Base-by-base conservation (phyloP, 2,113 vertebrate genomes). In the Eonycteris spelaea region DNA sequence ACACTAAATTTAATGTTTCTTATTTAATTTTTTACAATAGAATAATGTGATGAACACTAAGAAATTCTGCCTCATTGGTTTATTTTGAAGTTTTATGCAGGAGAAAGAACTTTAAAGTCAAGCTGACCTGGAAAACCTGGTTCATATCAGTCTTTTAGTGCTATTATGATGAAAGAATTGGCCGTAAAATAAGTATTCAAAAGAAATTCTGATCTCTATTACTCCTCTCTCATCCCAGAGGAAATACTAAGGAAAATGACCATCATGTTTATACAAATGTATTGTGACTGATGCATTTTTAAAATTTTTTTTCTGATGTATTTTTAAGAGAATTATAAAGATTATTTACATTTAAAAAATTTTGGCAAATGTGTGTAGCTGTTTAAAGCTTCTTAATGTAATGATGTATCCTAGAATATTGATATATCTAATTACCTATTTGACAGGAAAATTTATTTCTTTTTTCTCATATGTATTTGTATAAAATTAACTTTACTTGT, bases 161-260 rank as follows among this genome's bases (percentile, higher is more conserved):
- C 24, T 51, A 65, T 75, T 65, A 84, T 53, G 4, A 43, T 45
- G 11, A 45, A 94, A 89, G 7, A 55, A 45, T 38, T 68, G 68
- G 10, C 12, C 38, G 71, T 38, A 78, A 89, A 85, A 77, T 94
- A 90, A 83, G 24, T n/a, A 95, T 80, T 86, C 22, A 92, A 65
- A 75, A 80, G 38, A 92, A 85, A 82, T 82, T 86, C 71, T 88
- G 21, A 12, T 77, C 18, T 87, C 13, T 2, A 59, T 95, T 87
- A 59, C 5, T 8, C 65, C 38, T 68, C 4, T 28, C 16, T 61
- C 43, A 84, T 11, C 7, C 9, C 1, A 8, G 74, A 68, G 35
- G 7, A 79, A 73, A 86, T 73, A 35, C 14, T 74, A 68, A 67
- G 26, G 45, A 94, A 79, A 95, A 90, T 65, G n/a, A 7, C 21